Base-by-base conservation (phyloP, 1,140 invertebrate genomes). In the Trichonephila clavipes region DNA sequence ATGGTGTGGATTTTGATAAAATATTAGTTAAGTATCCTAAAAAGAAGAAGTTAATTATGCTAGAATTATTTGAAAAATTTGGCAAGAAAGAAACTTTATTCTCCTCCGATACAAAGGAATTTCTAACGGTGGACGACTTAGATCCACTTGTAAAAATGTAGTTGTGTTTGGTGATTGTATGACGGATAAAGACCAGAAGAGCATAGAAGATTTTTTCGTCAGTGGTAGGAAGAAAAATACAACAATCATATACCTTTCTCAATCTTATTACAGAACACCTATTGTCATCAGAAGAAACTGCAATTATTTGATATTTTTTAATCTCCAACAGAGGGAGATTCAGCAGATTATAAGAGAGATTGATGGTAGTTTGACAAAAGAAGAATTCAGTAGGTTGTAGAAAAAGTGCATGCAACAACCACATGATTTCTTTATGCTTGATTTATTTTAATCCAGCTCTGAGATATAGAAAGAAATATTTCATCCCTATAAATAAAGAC, bases 201-300 rank as follows among this genome's bases (percentile, higher is more conserved):
- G 16, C 8, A 44, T 92, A 4, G 77, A 61, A 21, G 90, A 92
- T 28, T 92, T 92, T 3, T 92, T 86, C 1, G 6, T 72, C 14
- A 72, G 82, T 72, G 61, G 44, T 34, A 69, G 82, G 19, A 92
- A 86, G 16, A 92, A 92, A 82, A 92, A 92, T 59, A 34, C 81
- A 0, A 86, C 83, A 19, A 86, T 86, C 34, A 85, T 92, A 40
- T 92, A 87, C 44, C 28, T 92, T 16, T 72, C 91, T 58, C 83
- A 92, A 18, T 92, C 91, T 14, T 87, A 92, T 87, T 92, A 28
- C 28, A 28, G 28, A 28, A 28, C 86, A 40, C 24, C 28, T 7
- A 92, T 34, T 12, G 24, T 82, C 7, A 86, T 92, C 40, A 86
- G 58, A 21, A 88, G 40, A 21, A 94, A 94, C 14, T 91, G 90